Conservation (phyloP, 2,888 invertebrate species). For the Hecatera dysodea region DNA sequence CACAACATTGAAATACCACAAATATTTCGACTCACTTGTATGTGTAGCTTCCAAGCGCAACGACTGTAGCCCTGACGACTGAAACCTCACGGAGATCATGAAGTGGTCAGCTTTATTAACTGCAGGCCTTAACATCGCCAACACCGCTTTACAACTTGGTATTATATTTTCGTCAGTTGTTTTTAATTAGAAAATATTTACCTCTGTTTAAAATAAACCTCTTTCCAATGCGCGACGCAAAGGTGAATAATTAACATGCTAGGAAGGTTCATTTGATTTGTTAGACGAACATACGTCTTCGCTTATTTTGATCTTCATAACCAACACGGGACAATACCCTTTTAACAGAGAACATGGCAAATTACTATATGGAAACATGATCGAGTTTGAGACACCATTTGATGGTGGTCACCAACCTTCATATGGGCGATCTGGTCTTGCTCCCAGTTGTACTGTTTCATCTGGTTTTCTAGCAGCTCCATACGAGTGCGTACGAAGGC, state of each 20-base stretch:
- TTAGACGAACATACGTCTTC: constrained; percentile 1
- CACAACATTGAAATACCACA: constrained; percentile 19
- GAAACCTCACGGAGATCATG: constrained; percentile 19
- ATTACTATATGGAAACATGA: neutral
- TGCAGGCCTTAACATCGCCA: constrained; percentile 2
- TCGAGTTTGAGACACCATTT: neutral
- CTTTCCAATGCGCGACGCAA: neutral
- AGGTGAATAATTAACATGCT: neutral
- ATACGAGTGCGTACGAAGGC: constrained; percentile 97
- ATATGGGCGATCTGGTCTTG: constrained; percentile 99
- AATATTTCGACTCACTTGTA: constrained; percentile 16
- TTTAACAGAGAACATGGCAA: neutral
- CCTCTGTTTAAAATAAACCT: constrained; percentile 4
- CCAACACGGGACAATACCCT: neutral
- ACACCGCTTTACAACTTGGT: constrained; percentile 7
- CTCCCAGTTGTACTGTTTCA: constrained; percentile 99
- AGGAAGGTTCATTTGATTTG: neutral
- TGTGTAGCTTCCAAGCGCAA: neutral
- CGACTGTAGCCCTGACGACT: neutral
- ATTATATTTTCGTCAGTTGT: constrained; percentile 5
- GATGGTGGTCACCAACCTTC: constrained; percentile 92
- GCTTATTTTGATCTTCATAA: neutral
- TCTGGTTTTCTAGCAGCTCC: constrained; percentile 99
- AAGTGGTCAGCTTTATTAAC: constrained; percentile 23
- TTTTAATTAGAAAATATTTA: constrained; percentile 15